These are phyloP conservation scores for Synergus japonicus DNA, from an alignment of 2,888 invertebrate species.

Conservation along the genomic window DNA sequence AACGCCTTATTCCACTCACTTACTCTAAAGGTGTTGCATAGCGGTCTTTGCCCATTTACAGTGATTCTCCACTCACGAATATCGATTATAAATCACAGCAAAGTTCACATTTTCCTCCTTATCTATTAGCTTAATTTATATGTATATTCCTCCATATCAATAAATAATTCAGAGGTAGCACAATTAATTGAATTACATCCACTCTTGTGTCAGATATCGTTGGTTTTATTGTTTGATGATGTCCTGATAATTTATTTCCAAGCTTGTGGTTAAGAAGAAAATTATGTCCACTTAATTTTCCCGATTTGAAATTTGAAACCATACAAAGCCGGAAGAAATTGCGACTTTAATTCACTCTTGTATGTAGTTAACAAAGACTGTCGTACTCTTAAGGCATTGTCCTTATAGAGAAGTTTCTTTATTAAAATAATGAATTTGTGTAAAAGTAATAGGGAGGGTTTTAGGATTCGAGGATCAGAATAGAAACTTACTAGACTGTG, in stretches of 20 bases:
- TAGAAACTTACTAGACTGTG: conserved; percentile 55
- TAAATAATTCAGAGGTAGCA: conserved; percentile 13
- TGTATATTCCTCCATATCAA: neutral
- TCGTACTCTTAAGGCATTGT: neutral
- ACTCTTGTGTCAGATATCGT: neutral
- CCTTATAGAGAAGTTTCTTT: conserved; percentile 15
- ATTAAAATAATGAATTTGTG: conserved; percentile 44
- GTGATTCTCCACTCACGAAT: conserved; percentile 17
- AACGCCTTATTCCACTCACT: conserved; percentile 45
- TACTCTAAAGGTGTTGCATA: conserved; percentile 33
- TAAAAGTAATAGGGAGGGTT: conserved; percentile 39
- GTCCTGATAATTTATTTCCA: neutral
- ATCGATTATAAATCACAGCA: conserved; percentile 39
- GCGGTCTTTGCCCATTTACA: conserved; percentile 38
- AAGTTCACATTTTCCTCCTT: conserved; percentile 33
- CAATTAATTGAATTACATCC: conserved; percentile 14
- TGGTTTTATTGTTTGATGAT: neutral
- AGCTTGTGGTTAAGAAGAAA: neutral
- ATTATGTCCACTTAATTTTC: neutral
- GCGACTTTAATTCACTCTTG: conserved; percentile 1
- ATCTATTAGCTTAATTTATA: conserved; percentile 20
- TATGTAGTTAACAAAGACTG: neutral
- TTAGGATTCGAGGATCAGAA: conserved; percentile 42
- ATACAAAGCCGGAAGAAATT: neutral
- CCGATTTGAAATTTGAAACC: neutral